phyloP scores from a whole-genome alignment of 1,140 invertebrate genomes.

The Euwallacea similis region DNA sequence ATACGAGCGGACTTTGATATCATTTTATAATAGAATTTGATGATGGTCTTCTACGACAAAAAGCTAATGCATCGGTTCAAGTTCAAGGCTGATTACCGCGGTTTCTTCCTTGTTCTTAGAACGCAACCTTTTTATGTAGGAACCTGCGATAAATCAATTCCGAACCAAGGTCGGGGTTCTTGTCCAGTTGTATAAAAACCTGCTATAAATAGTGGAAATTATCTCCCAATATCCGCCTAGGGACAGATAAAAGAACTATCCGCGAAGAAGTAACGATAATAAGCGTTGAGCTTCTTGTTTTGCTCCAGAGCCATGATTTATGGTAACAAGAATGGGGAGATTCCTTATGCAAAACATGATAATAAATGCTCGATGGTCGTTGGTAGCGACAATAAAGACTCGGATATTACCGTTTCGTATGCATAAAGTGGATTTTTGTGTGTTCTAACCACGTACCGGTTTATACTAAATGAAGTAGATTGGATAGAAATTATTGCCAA shows the following conservation, averaged over 20 bases:
- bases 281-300: neutral
- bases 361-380: constrained; percentile 14
- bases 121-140: too few species aligned
- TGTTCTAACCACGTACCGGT: too few species aligned
- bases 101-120: too few species aligned
- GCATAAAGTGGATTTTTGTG: too few species aligned
- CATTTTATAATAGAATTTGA: too few species aligned
- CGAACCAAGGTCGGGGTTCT: neutral
- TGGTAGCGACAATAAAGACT: constrained; percentile 8
- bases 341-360: constrained; percentile 12
- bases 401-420: too few species aligned
- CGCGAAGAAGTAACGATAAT: constrained; percentile 3
- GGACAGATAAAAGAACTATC: neutral
- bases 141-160: neutral
- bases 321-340: neutral
- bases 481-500: too few species aligned
- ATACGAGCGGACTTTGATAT: too few species aligned
- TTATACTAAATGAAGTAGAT: too few species aligned
- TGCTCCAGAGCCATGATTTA: constrained; percentile 12
- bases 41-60: too few species aligned
- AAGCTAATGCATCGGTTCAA: too few species aligned
- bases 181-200: neutral
- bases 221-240: neutral
- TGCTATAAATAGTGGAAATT: neutral
- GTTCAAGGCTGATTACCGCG: too few species aligned